phyloP scores from a whole-genome alignment of 1,140 invertebrate genomes.

The Heliconius nattereri region DNA sequence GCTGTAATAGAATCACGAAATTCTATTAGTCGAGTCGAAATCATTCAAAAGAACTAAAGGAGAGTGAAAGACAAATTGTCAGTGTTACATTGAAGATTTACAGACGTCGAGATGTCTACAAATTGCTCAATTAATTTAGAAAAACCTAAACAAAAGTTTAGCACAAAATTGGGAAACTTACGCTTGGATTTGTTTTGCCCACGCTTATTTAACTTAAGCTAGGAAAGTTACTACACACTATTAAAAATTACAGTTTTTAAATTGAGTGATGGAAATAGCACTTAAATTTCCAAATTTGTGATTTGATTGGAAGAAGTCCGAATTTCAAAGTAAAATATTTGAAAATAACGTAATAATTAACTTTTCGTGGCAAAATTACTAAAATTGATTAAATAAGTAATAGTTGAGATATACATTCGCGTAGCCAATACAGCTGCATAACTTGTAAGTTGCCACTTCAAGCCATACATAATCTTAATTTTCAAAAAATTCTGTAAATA shows the following conservation, averaged over 20 bases:
- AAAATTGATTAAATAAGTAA: too few relatives aligned
- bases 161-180: conserved; percentile 14
- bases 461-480: too few relatives aligned
- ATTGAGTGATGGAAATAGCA: background rate
- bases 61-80: background rate
- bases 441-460: too few relatives aligned
- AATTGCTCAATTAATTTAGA: background rate
- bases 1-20: background rate
- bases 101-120: background rate
- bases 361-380: too few relatives aligned
- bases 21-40: background rate
- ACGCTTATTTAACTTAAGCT: background rate
- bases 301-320: too few relatives aligned
- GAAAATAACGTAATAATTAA: too few relatives aligned
- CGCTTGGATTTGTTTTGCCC: background rate
- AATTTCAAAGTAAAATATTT: too few relatives aligned
- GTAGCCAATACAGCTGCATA: too few relatives aligned
- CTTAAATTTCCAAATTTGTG: too few relatives aligned
- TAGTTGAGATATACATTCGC: background rate
- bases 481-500: too few relatives aligned
- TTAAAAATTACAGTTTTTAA: background rate
- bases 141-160: background rate
- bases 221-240: background rate
- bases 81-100: background rate
- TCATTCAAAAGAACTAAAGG: background rate